These are phyloP conservation scores for Spongilla lacustris DNA, from an alignment of 37 sponge, comb jelly and placozoan species.

Conservation along the genomic window DNA sequence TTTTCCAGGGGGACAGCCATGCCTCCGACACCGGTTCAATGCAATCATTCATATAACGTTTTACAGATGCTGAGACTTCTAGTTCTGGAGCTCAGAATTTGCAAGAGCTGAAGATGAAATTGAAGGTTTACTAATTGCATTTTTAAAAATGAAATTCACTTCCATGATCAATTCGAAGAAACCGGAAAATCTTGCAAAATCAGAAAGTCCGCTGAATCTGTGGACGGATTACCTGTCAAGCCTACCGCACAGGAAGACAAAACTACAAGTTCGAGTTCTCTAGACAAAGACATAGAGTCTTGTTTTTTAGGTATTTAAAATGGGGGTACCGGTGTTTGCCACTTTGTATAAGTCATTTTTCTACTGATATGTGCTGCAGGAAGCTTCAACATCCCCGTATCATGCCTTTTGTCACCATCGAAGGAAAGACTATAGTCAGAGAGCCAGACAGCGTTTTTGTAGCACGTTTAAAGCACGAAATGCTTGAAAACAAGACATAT, in stretches of 20 bases:
- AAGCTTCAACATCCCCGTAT: neutral
- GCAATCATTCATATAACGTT: too few species aligned
- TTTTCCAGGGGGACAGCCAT: too few species aligned
- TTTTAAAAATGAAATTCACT: too few species aligned
- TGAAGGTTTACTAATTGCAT: too few species aligned
- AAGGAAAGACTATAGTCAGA: neutral
- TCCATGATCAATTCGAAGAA: too few species aligned
- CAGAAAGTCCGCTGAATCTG: too few species aligned
- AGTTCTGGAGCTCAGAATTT: too few species aligned
- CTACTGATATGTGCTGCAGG: neutral
- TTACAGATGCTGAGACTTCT: too few species aligned
- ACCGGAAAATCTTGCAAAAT: too few species aligned
- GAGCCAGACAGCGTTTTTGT: neutral
- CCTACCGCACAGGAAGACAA: neutral
- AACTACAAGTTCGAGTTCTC: neutral
- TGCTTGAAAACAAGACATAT: constrained; percentile 20
- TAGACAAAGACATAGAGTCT: neutral
- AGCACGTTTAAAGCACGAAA: neutral
- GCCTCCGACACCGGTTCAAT: too few species aligned
- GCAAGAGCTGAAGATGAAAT: too few species aligned
- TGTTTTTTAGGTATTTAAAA: neutral
- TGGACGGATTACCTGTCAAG: too few species aligned
- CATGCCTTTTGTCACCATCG: neutral
- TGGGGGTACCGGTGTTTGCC: neutral
- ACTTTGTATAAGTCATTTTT: neutral